These are phyloP conservation scores for Gryllus longicercus DNA, from an alignment of 2,888 invertebrate genomes.

Conservation along the genomic window DNA sequence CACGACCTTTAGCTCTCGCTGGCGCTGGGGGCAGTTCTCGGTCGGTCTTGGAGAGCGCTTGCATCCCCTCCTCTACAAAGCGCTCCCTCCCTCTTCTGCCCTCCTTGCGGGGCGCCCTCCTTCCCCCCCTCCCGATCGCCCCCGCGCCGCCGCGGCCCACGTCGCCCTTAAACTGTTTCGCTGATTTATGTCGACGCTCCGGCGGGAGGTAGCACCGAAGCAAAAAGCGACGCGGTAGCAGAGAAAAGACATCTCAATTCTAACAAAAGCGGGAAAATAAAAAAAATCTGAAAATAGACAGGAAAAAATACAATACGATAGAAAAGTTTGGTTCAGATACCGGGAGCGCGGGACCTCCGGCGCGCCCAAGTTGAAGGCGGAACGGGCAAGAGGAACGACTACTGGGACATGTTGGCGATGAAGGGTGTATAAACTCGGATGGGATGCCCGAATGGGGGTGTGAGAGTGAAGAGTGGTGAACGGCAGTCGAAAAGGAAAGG, in stretches of 20 bases:
- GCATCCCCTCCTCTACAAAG: no score
- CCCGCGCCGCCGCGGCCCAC: background rate
- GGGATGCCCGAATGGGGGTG: background rate
- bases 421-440: background rate
- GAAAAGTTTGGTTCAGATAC: constrained; percentile 5
- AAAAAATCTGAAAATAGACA: background rate
- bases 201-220: constrained; percentile 11
- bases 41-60: no score
- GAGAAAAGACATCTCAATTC: constrained; percentile 17
- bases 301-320: background rate
- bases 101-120: no score
- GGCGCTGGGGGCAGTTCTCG: no score
- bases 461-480: background rate
- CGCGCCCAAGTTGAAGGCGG: background rate
- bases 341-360: background rate
- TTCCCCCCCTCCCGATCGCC: no score
- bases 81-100: no score
- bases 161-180: constrained; percentile 17
- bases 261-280: background rate
- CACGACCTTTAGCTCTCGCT: no score
- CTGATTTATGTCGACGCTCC: background rate
- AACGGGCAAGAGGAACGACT: background rate
- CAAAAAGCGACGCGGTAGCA: background rate
- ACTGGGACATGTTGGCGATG: background rate
- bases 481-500: background rate